Percentiles rank a stretch among this genome's conserved stretches.
phyloP scores from a whole-genome alignment of 2,888 invertebrate species.

The Agrenia bidenticulata region DNA sequence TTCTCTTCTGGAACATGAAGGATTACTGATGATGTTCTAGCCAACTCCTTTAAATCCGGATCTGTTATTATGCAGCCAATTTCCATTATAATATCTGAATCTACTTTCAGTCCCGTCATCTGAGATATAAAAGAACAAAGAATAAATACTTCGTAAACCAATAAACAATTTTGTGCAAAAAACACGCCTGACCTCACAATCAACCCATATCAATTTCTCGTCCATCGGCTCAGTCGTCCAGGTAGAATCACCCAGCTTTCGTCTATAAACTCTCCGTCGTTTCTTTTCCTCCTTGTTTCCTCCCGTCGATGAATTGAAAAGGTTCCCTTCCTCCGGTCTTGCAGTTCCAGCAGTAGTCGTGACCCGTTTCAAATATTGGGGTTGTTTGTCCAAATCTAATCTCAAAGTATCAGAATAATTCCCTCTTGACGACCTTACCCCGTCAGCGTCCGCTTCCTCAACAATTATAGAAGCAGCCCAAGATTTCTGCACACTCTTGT shows the following conservation, averaged over 20 bases:
- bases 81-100: conserved; percentile 79
- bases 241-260: conserved; percentile 19
- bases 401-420: too few relatives aligned
- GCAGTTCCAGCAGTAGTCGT: too few relatives aligned
- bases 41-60: conserved; percentile 70
- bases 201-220: conserved; percentile 48
- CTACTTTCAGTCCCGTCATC: conserved; percentile 86
- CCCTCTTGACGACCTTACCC: conserved; percentile 5
- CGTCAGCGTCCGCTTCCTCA: neutral
- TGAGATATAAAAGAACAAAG: conserved; percentile 55
- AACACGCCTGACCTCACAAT: conserved; percentile 51
- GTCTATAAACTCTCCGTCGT: conserved; percentile 12
- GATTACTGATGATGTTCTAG: conserved; percentile 72
- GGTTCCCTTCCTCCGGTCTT: too few relatives aligned
- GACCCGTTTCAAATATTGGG: neutral
- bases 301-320: neutral
- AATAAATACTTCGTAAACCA: conserved; percentile 15
- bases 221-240: conserved; percentile 30
- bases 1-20: conserved; percentile 74
- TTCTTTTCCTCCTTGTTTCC: neutral
- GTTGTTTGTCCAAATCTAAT: too few relatives aligned
- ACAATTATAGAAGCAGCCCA: neutral
- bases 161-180: conserved; percentile 16
- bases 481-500: neutral
- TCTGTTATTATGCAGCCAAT: conserved; percentile 88